Conservation (phyloP, 2,797 vertebrate genomes). For the Neopelma chrysocephalum region DNA sequence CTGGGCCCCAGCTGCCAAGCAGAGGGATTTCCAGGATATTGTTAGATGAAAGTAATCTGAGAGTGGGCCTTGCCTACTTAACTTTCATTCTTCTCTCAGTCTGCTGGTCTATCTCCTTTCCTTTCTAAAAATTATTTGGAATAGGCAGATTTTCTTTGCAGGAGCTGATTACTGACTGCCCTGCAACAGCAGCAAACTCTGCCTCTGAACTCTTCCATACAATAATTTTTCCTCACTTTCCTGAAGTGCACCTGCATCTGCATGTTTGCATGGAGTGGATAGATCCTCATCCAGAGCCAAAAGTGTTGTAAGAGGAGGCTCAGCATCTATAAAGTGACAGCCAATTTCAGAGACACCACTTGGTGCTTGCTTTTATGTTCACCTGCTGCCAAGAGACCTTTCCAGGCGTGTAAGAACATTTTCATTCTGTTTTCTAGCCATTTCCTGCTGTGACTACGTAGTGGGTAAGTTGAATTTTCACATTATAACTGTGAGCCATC, state of each 20-base stretch:
- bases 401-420: not conserved
- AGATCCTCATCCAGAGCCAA: not conserved
- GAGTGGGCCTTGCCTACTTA: not conserved
- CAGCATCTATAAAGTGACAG: not conserved
- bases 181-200: not conserved
- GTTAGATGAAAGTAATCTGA: not conserved
- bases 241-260: not conserved
- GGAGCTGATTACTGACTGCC: not conserved
- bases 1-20: not conserved
- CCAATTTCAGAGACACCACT: not conserved
- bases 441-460: slow-evolving; percentile 81
- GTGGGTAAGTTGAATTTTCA: slow-evolving; percentile 79
- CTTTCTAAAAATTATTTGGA: not conserved
- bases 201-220: not conserved
- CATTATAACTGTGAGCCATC: not conserved
- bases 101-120: not conserved
- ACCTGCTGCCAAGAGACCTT: not conserved
- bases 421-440: slow-evolving; percentile 80
- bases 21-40: not conserved
- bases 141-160: not conserved
- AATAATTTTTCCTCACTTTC: not conserved
- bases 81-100: not conserved
- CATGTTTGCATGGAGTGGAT: not conserved
- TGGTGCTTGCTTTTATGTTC: not conserved
- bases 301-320: not conserved